These are phyloP conservation scores for Gasterosteus nipponicus DNA, from an alignment of 2,113 vertebrate genomes.

Conservation along the genomic window DNA sequence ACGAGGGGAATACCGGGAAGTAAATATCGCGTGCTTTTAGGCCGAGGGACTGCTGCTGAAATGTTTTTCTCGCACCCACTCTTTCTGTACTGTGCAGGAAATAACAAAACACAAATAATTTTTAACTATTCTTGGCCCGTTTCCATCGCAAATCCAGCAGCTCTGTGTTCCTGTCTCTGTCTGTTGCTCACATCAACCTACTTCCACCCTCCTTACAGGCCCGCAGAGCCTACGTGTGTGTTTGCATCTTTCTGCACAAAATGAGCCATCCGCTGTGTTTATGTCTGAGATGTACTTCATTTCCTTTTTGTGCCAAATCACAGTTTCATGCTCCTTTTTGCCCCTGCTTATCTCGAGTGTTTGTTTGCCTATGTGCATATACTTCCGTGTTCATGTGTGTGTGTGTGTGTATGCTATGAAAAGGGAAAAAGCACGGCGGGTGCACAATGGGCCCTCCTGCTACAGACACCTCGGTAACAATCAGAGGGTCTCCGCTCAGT, in stretches of 20 bases:
- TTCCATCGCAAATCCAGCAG: conserved; percentile 46
- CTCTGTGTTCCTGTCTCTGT: conserved; percentile 66
- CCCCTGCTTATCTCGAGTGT: conserved; percentile 15
- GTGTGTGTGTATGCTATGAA: conserved; percentile 28
- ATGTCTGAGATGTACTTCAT: conserved; percentile 19
- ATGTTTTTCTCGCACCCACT: conserved; percentile 4
- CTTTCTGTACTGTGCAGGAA: conserved; percentile 21
- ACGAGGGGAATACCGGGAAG: neutral
- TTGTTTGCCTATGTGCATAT: conserved; percentile 8
- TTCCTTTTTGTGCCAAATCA: conserved; percentile 35
- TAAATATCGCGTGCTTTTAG: conserved; percentile 2
- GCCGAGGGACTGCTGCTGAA: conserved; percentile 13
- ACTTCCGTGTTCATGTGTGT: neutral
- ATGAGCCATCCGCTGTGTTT: conserved; percentile 7
- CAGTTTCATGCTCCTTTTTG: conserved; percentile 16
- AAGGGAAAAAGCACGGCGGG: conserved; percentile 56
- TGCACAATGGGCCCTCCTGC: conserved; percentile 53
- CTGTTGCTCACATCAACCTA: conserved; percentile 29
- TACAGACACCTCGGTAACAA: conserved; percentile 76
- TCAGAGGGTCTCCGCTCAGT: conserved; percentile 65
- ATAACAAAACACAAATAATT: conserved; percentile 37
- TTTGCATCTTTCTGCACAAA: conserved; percentile 36
- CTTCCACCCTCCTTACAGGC: conserved; percentile 33
- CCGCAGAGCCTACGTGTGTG: neutral
- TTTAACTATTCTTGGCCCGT: conserved; percentile 28